Evolutionary conservation across 2,797 vertebrate genomes (phyloP).

Genomic region (Acanthurus tractus): DNA sequence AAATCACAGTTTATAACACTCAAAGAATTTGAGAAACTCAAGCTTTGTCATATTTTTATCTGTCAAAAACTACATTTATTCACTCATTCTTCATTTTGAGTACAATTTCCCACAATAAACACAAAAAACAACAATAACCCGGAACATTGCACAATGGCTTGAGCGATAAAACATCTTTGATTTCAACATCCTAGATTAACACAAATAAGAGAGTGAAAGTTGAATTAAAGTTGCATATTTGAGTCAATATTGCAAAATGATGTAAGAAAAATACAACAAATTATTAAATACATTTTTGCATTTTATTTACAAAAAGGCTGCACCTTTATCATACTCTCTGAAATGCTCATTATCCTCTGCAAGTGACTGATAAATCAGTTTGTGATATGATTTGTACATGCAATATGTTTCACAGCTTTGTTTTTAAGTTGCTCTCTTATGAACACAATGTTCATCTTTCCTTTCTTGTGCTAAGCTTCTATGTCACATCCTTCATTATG

Average conservation of each 20-base stretch:
- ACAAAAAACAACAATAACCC: not conserved
- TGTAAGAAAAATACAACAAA: slow-evolving; percentile 37
- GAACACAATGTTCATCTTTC: slow-evolving; percentile 12
- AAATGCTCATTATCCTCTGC: slow-evolving; percentile 11
- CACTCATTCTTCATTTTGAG: slow-evolving; percentile 6
- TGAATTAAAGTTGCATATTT: slow-evolving; percentile 32
- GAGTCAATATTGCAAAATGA: slow-evolving; percentile 29
- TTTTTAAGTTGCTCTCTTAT: slow-evolving; percentile 30
- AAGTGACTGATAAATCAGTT: slow-evolving; percentile 7
- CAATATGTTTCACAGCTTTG: slow-evolving; percentile 69
- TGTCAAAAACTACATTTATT: slow-evolving; percentile 10
- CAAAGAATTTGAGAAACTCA: slow-evolving; percentile 19
- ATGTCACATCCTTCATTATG: slow-evolving; percentile 10
- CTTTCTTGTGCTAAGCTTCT: slow-evolving; percentile 2
- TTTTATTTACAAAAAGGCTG: slow-evolving; percentile 47
- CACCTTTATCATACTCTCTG: not conserved
- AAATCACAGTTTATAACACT: slow-evolving; percentile 69
- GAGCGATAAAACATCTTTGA: slow-evolving; percentile 3
- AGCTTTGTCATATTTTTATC: slow-evolving; percentile 16
- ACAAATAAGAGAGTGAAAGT: slow-evolving; percentile 7
- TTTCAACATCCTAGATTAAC: slow-evolving; percentile 28
- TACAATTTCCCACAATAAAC: slow-evolving; percentile 16
- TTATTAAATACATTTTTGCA: slow-evolving; percentile 50
- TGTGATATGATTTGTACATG: slow-evolving; percentile 52
- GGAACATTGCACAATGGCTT: slow-evolving; percentile 10